Conservation (phyloP, 2,113 vertebrate species). For the Thinocorus orbignyianus region DNA sequence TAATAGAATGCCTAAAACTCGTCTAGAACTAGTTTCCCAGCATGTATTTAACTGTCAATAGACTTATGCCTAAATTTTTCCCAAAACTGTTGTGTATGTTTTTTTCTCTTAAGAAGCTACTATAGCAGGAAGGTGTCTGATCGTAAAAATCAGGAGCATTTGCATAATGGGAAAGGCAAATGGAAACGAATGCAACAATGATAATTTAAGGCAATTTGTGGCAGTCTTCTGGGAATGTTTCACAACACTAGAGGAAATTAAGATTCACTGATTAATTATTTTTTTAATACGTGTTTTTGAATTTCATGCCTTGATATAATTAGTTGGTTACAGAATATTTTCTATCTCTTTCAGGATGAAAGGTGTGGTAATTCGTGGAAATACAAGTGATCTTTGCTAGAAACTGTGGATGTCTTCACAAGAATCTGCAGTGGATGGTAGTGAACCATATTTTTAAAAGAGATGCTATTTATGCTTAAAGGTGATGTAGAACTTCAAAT, state of each 20-base stretch:
- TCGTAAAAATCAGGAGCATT: neutral
- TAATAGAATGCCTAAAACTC: neutral
- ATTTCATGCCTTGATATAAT: neutral
- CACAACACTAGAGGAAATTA: neutral
- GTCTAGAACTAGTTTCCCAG: neutral
- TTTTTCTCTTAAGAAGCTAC: neutral
- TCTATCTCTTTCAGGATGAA: neutral
- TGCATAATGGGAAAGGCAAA: neutral
- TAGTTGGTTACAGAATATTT: neutral
- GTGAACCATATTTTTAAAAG: neutral
- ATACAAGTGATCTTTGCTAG: neutral
- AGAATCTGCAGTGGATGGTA: slow-evolving; percentile 1
- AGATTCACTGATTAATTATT: neutral
- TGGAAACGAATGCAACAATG: neutral
- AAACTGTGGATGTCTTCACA: neutral
- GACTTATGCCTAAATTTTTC: neutral
- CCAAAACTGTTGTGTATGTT: neutral
- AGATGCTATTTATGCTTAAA: neutral
- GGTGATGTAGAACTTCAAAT: neutral
- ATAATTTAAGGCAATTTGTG: neutral
- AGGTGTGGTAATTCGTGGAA: neutral
- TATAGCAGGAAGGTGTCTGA: neutral
- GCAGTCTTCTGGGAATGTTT: neutral
- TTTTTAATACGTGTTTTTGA: neutral
- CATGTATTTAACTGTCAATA: neutral